Evolutionary conservation across 2,113 vertebrate genomes (phyloP), one percentile per base, ranked within the genome.

Genomic region (Dromaius novaehollandiae): DNA sequence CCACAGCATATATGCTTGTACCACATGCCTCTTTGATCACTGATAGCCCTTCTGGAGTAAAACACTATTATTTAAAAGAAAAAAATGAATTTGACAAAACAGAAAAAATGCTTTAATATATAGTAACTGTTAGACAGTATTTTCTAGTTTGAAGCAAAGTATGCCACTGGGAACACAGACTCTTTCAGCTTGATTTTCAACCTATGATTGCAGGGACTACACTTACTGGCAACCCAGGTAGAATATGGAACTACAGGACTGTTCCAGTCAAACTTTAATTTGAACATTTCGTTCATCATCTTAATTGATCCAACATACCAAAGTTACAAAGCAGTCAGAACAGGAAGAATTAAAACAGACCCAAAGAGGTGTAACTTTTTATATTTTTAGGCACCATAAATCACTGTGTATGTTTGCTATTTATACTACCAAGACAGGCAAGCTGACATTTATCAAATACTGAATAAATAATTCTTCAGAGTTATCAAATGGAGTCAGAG

Each of bases 11-110:
- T 5, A 44, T 7, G 42, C 2, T 5, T 18, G 7, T 55, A 56
- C 9, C 13, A 84, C 0, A 0, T 10, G 12, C n/a, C 19, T 50
- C 10, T 38, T 34, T 5, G 13, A 71, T 38, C 46, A 63, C 51
- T 78, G 22, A 51, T 0, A 82, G 34, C 55, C 40, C 26, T 71
- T 11, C 34, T 60, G 46, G 46, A 70, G 14, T 32, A 76, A 93
- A 69, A 40, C 46, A 48, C 46, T 6, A 50, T 1, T 79, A 44
- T n/a, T 88, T 83, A 74, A 56, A 61, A 38, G 13, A 42, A 42
- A 42, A 90, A 38, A 2, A 88, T 7, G 1, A 60, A 68, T 58
- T 44, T 40, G 10, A 71, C 34, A 44, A 68, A 81, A 58, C 4
- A 34, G 63, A 6, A 68, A 19, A 40, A 82, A 44, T 5, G 0